These are phyloP conservation scores for Alectura lathami DNA, from an alignment of 2,113 vertebrate species.

Conservation along the genomic window DNA sequence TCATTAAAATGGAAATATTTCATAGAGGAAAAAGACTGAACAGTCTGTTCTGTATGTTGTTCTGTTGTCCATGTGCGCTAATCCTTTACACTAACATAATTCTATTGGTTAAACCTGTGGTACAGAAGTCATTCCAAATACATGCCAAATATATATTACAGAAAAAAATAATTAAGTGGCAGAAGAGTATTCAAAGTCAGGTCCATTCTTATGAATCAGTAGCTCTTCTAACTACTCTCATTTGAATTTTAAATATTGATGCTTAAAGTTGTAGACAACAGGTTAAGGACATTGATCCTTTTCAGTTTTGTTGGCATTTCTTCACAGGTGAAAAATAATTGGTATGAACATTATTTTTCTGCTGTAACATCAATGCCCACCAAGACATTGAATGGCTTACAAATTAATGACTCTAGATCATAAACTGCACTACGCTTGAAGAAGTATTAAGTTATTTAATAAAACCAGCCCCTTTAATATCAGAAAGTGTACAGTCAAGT, in stretches of 20 bases:
- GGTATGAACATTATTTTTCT: background rate
- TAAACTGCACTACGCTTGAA: background rate
- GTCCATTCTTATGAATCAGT: background rate
- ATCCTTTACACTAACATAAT: background rate
- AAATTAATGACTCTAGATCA: background rate
- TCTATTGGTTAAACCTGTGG: background rate
- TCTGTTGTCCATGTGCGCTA: background rate
- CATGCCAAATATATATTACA: background rate
- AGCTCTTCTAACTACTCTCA: background rate
- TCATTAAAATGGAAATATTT: constrained; percentile 1
- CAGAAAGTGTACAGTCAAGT: background rate
- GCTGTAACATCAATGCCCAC: background rate
- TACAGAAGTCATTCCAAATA: background rate
- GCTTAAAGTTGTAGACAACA: background rate
- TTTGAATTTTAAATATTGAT: background rate
- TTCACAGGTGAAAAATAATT: constrained; percentile 1
- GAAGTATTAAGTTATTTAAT: background rate
- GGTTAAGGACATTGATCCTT: background rate
- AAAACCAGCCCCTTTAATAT: background rate
- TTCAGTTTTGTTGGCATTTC: background rate
- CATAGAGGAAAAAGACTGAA: background rate
- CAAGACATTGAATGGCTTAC: background rate
- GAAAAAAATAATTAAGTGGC: background rate
- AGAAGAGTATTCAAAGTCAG: background rate
- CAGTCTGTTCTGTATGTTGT: background rate